Conservation (phyloP, 2,888 invertebrate genomes). For the Agrenia bidenticulata region DNA sequence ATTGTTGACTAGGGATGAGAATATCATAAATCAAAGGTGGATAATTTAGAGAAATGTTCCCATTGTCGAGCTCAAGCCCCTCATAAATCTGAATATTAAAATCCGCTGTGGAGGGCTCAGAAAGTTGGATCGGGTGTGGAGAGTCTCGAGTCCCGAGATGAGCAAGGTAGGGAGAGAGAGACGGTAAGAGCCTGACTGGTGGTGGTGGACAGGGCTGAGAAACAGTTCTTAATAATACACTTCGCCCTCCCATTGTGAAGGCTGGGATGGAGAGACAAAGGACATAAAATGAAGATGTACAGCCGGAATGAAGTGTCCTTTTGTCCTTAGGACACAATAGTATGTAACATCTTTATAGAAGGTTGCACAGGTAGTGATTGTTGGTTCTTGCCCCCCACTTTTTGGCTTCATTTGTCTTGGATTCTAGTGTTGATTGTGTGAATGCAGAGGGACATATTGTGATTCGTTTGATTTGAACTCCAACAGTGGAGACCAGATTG, state of each 20-base stretch:
- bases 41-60: conserved; percentile 40
- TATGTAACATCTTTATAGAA: no score
- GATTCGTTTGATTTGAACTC: no score
- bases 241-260: no score
- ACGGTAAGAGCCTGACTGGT: not conserved
- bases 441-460: not conserved
- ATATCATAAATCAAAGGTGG: conserved; percentile 30
- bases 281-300: conserved; percentile 20
- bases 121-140: not conserved
- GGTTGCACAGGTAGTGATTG: no score
- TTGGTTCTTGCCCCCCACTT: no score
- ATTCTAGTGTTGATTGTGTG: no score
- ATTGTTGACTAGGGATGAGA: conserved; percentile 1
- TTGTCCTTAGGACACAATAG: not conserved
- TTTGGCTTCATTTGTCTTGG: not conserved
- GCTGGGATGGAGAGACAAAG: conserved; percentile 1
- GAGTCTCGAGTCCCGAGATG: no score
- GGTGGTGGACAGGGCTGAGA: no score
- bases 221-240: not conserved
- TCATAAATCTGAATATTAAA: conserved; percentile 42
- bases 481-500: conserved; percentile 50
- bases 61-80: conserved; percentile 28
- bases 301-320: conserved; percentile 4
- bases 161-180: not conserved
- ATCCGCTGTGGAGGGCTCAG: not conserved